These are phyloP conservation scores for Lophochroa leadbeateri DNA, from an alignment of 2,113 vertebrate genomes.

Conservation along the genomic window DNA sequence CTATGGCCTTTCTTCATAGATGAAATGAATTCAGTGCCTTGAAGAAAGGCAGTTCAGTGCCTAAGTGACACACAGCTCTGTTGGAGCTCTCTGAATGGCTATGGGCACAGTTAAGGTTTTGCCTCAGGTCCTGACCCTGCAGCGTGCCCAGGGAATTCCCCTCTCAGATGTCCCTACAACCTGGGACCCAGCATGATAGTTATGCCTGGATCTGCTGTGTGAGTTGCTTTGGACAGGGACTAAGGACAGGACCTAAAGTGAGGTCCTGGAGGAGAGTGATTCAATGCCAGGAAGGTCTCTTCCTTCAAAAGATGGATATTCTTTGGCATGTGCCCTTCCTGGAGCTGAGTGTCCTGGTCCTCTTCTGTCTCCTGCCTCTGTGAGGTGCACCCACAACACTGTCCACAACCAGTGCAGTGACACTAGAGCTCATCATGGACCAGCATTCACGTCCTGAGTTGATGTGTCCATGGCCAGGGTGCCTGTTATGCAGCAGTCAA, in stretches of 20 bases:
- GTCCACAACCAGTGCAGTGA: not conserved
- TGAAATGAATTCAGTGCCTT: not conserved
- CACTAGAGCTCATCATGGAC: not conserved
- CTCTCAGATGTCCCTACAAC: not conserved
- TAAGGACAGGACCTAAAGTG: not conserved
- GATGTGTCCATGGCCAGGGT: not conserved
- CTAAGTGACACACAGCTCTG: not conserved
- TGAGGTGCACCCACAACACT: not conserved
- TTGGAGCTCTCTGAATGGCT: not conserved
- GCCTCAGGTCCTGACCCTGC: not conserved
- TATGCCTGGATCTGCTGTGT: not conserved
- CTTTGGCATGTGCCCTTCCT: not conserved
- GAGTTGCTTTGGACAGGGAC: not conserved
- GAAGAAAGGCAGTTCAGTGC: not conserved
- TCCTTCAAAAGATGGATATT: not conserved
- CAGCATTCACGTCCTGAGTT: not conserved
- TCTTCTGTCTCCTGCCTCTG: not conserved
- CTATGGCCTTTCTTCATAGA: not conserved
- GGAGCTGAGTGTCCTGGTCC: not conserved
- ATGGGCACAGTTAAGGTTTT: not conserved
- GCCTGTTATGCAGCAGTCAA: not conserved
- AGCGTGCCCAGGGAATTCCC: not conserved
- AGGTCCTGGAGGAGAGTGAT: fast-evolving
- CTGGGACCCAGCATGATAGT: fast-evolving
- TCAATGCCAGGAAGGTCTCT: not conserved